Conservation (phyloP, 2,888 invertebrate species). For the Lepeophtheirus nordmannii region DNA sequence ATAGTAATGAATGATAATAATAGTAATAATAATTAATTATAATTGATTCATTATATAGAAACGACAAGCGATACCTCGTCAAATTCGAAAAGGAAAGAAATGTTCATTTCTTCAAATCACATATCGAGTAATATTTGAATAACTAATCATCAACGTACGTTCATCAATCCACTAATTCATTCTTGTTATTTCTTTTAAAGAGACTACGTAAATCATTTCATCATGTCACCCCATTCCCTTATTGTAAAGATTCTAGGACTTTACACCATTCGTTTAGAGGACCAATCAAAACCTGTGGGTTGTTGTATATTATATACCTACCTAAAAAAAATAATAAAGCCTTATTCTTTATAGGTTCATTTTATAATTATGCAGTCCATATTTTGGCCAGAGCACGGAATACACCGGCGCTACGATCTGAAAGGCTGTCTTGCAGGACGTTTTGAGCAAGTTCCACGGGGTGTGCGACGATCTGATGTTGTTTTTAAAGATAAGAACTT, state of each 20-base stretch:
- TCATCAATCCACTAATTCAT: background rate
- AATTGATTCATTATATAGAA: no score
- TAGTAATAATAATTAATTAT: no score
- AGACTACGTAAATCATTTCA: constrained; percentile 14
- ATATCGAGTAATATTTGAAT: background rate
- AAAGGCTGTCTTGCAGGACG: constrained; percentile 18
- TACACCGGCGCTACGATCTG: constrained; percentile 5
- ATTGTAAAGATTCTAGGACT: constrained; percentile 14
- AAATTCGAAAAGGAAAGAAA: background rate
- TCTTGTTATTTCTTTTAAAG: background rate
- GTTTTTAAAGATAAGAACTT: constrained; percentile 19
- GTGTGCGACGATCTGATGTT: background rate
- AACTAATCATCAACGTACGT: background rate
- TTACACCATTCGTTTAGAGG: background rate
- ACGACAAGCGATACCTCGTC: background rate
- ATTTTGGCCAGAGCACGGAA: constrained; percentile 8
- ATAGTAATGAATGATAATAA: no score
- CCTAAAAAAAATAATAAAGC: background rate
- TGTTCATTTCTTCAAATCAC: background rate
- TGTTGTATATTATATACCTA: background rate
- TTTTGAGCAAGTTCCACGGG: background rate
- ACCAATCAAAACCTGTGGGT: background rate
- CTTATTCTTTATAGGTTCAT: constrained; percentile 7
- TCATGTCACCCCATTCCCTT: constrained; percentile 15
- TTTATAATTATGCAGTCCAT: constrained; percentile 20